Percentiles rank a stretch among this genome's conserved stretches.
phyloP scores from a whole-genome alignment of 2,797 vertebrate species.

The Sebastiscus albofasciatus region DNA sequence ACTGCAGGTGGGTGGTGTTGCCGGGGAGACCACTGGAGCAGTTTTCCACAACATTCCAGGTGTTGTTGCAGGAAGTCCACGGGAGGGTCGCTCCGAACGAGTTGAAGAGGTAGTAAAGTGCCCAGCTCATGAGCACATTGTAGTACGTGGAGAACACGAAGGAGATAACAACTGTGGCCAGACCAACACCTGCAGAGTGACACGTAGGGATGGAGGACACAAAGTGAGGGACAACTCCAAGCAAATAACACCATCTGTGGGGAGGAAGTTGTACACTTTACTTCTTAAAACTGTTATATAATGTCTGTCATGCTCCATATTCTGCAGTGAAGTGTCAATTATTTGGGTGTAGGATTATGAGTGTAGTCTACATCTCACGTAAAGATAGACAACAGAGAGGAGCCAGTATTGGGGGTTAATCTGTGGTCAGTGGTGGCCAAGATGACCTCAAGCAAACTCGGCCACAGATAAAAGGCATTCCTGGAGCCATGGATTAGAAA shows the following conservation, averaged over 20 bases:
- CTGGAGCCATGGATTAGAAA: slow-evolving; percentile 37
- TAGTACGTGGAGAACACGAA: slow-evolving; percentile 82
- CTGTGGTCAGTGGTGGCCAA: background rate
- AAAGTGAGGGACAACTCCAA: slow-evolving; percentile 15
- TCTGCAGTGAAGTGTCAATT: background rate
- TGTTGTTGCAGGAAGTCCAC: slow-evolving; percentile 84
- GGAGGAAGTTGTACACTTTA: background rate
- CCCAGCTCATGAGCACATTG: slow-evolving; percentile 84
- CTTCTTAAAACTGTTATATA: background rate
- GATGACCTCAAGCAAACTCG: background rate
- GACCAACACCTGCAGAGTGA: slow-evolving; percentile 79
- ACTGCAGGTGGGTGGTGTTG: slow-evolving; percentile 77
- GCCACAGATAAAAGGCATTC: slow-evolving; percentile 33
- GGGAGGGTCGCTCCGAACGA: slow-evolving; percentile 76
- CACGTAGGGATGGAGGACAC: slow-evolving; percentile 12
- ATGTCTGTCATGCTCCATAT: background rate
- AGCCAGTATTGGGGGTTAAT: background rate
- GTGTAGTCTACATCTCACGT: background rate
- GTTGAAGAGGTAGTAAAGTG: slow-evolving; percentile 82
- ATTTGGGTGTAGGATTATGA: background rate
- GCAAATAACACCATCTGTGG: background rate
- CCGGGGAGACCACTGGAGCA: slow-evolving; percentile 79
- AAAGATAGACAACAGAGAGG: background rate
- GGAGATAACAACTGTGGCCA: slow-evolving; percentile 83
- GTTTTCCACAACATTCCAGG: slow-evolving; percentile 77